Evolutionary conservation across 2,888 invertebrate genomes (phyloP).

Genomic region (Diarsia brunnea): DNA sequence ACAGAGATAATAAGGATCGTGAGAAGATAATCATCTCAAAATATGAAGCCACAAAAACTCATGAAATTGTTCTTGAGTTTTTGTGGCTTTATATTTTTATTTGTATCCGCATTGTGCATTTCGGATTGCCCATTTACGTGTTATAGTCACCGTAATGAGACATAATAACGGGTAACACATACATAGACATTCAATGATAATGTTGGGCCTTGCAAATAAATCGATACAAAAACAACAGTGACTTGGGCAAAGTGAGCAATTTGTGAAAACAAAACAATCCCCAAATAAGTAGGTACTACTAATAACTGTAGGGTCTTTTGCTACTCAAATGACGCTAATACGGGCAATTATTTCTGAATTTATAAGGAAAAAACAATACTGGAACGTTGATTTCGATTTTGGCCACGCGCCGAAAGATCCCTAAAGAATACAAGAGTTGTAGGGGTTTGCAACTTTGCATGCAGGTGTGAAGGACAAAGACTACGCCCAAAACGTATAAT

Average conservation of each 20-base stretch:
- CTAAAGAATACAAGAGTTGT: neutral
- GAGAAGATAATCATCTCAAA: constrained; percentile 22
- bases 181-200: constrained; percentile 6
- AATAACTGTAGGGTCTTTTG: neutral
- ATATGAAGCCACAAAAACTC: neutral
- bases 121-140: constrained; percentile 7
- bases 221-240: neutral
- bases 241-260: neutral
- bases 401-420: neutral
- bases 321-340: neutral
- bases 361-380: neutral
- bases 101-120: constrained; percentile 24
- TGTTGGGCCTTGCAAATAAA: neutral
- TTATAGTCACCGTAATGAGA: neutral
- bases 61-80: too few species aligned
- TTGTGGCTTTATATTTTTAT: too few species aligned
- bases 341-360: neutral
- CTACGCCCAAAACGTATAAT: neutral
- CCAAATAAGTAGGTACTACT: neutral
- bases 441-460: too few species aligned
- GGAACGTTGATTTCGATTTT: neutral
- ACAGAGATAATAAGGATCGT: constrained; percentile 14
- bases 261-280: neutral
- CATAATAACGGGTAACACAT: neutral
- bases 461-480: neutral